Evolutionary conservation across 2,797 vertebrate species (phyloP), one percentile per base, ranked within the genome.

Genomic region (Heterohyrax brucei): DNA sequence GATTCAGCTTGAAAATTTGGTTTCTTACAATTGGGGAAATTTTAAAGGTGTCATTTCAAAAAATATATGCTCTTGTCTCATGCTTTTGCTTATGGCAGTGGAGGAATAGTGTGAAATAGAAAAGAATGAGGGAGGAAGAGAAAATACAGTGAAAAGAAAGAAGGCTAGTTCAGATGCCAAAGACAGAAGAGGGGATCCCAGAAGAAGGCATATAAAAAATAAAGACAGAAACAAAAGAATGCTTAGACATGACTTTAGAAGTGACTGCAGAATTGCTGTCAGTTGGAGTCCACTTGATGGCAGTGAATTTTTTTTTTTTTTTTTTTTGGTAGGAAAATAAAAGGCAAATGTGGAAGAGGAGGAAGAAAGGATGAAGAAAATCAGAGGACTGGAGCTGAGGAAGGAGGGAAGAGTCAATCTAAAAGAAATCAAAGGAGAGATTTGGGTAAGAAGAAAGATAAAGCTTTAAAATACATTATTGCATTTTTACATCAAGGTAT

Each of bases 11-110:
- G 70, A 53, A 56, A 9, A 30, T 90, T 79, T 92, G 66, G 24
- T 53, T 94, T 5, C 39, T 39, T 78, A 26, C 33, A 92, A 48
- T 59, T 92, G 39, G 85, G 70, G 89, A 93, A 53, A 80, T 66
- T 82, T 68, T 19, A 28, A 64, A 81, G 26, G 3, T 73, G 79
- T 85, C 18, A 87, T 95, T 94, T 95, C 0, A 39, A 94, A 85
- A 62, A 64, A 22, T 6, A 12, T 80, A 2, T 70, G 14, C 6
- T 92, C 16, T 1, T 28, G 3, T 18, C n/a, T 88, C 0, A 24
- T 75, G 8, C 3, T 88, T 62, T 70, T 94, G 18, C 18, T 84
- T 68, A 6, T 39, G 81, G 28, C 26, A 48, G 50, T 46, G 62
- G 9, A 48, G 39, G 21, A 62, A 39, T 39, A 39, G 39, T 39